Evolutionary conservation across 2,797 vertebrate genomes (phyloP).

Genomic region (Buceros bicornis): DNA sequence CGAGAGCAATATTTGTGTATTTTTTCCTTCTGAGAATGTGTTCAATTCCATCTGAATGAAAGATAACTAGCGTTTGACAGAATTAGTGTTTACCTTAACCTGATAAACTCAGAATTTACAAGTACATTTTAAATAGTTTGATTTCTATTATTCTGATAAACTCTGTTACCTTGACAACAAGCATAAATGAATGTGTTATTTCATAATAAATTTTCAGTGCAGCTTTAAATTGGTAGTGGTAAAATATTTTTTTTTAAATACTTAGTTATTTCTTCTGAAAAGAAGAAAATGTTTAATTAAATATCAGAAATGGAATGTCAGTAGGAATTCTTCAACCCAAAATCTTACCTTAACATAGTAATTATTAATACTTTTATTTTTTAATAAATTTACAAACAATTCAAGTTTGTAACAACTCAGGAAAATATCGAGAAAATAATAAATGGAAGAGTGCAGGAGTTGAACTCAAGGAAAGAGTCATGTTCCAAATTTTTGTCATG

Average conservation of each 20-base stretch:
- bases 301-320: conserved; percentile 21
- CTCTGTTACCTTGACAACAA: conserved; percentile 39
- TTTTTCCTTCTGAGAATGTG: neutral
- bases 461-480: neutral
- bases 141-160: conserved; percentile 32
- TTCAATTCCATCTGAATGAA: neutral
- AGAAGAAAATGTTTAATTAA: neutral
- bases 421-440: conserved; percentile 11
- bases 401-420: conserved; percentile 20
- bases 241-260: neutral
- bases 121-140: conserved; percentile 2
- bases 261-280: neutral
- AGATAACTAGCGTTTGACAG: neutral
- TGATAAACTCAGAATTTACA: neutral
- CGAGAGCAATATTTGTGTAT: neutral
- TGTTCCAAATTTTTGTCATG: neutral
- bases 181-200: neutral
- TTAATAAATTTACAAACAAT: neutral
- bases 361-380: neutral
- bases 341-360: neutral
- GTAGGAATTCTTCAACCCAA: conserved; percentile 38
- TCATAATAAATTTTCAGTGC: neutral
- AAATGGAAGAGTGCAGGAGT: neutral
- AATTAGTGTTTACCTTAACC: neutral
- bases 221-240: neutral